Conservation (phyloP, 2,888 invertebrate species). For the Tenthredo scrophulariae region DNA sequence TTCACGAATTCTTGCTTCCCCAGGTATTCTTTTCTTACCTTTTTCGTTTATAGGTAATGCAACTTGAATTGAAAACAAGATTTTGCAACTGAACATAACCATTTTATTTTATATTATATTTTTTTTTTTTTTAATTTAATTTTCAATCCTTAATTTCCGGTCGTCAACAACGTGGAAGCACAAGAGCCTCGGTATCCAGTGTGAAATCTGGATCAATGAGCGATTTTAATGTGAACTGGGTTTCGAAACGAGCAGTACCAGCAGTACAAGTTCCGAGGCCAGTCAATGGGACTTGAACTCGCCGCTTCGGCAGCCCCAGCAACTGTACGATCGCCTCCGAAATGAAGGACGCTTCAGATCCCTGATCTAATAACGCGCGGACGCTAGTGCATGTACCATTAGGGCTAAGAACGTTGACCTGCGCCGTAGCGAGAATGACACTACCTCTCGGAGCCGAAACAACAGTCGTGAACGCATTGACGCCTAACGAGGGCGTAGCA, state of each 20-base stretch:
- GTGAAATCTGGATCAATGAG: conserved; percentile 28
- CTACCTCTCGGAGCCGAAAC: not conserved
- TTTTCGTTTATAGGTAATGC: too few species aligned
- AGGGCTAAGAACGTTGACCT: conserved; percentile 36
- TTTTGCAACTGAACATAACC: too few species aligned
- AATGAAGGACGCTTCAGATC: conserved; percentile 54
- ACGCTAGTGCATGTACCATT: not conserved
- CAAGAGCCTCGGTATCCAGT: conserved; percentile 43
- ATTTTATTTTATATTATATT: too few species aligned
- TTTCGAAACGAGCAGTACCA: conserved; percentile 20
- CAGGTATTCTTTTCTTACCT: too few species aligned
- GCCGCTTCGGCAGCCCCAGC: not conserved
- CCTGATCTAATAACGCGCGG: conserved; percentile 55
- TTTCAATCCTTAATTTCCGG: too few species aligned
- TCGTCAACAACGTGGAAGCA: too few species aligned
- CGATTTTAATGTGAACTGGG: conserved; percentile 42
- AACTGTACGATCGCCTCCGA: conserved; percentile 52
- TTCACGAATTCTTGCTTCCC: too few species aligned
- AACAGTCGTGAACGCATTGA: not conserved
- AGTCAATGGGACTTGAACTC: conserved; percentile 20
- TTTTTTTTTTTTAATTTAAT: too few species aligned
- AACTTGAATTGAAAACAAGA: too few species aligned
- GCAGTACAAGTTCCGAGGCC: conserved; percentile 41
- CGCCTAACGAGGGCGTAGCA: not conserved
- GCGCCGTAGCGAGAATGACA: conserved; percentile 54